Evolutionary conservation across 2,888 invertebrate genomes (phyloP).

Genomic region (Strigamia transsilvanica): DNA sequence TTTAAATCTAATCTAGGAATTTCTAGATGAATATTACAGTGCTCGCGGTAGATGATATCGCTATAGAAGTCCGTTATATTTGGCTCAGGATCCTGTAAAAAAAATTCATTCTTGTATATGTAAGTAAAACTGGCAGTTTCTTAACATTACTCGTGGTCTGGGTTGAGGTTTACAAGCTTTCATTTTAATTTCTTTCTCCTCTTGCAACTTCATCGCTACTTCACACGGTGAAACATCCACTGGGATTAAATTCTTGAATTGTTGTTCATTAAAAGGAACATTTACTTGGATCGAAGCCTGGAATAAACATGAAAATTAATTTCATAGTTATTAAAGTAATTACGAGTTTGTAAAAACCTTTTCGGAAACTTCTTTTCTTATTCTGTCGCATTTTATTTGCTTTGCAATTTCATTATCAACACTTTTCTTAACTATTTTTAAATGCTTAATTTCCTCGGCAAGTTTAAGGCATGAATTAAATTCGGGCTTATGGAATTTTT

Average conservation of each 20-base stretch:
- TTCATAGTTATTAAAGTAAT: not conserved
- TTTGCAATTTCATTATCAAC: constrained; percentile 9
- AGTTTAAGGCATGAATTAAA: constrained; percentile 36
- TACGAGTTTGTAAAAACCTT: not conserved
- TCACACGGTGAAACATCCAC: not conserved
- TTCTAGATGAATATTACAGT: constrained; percentile 20
- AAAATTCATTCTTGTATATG: not conserved
- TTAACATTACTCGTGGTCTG: not conserved
- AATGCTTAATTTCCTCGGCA: constrained; percentile 1
- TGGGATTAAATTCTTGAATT: constrained; percentile 1
- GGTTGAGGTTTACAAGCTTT: constrained; percentile 6
- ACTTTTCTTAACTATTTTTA: constrained; percentile 8
- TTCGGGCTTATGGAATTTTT: constrained; percentile 37
- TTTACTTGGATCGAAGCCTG: constrained; percentile 37
- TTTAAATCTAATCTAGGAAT: constrained; percentile 16
- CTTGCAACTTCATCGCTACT: not conserved
- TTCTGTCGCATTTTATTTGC: not conserved
- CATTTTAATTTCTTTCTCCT: not conserved
- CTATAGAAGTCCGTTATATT: not conserved
- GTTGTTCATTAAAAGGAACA: constrained; percentile 31
- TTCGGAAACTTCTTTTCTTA: constrained; percentile 37
- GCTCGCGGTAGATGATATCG: not conserved
- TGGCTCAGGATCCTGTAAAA: constrained; percentile 29
- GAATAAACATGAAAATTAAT: not conserved
- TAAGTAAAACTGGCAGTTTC: not conserved